Conservation (phyloP, 2,113 vertebrate species). For the Phrynosoma platyrhinos region DNA sequence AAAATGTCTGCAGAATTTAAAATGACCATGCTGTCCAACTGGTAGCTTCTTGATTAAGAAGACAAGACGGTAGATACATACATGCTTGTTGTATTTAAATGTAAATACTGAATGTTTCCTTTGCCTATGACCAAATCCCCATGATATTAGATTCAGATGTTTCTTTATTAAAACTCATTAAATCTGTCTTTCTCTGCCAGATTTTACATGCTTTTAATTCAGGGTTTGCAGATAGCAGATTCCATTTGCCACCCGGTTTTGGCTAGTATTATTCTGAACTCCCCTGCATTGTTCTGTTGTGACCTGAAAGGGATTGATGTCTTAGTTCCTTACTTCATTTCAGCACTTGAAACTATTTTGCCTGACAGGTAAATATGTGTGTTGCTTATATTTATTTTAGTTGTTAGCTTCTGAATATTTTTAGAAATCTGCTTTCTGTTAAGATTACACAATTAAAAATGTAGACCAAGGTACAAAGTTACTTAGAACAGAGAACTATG, state of each 20-base stretch:
- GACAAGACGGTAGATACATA: neutral
- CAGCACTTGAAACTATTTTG: constrained; percentile 94
- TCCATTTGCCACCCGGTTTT: constrained; percentile 93
- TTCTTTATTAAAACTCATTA: constrained; percentile 67
- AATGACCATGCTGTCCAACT: neutral
- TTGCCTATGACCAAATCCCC: constrained; percentile 32
- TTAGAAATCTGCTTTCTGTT: neutral
- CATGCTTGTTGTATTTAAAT: neutral
- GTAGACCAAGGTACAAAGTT: neutral
- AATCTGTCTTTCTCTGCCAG: constrained; percentile 82
- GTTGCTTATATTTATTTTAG: constrained; percentile 28
- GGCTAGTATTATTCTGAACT: constrained; percentile 95
- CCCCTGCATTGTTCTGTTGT: constrained; percentile 93
- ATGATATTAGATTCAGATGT: constrained; percentile 34
- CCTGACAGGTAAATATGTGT: constrained; percentile 89
- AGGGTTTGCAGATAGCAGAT: constrained; percentile 96
- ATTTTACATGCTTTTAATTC: constrained; percentile 99
- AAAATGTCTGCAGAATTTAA: neutral
- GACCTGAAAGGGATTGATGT: constrained; percentile 97
- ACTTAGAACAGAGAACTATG: neutral
- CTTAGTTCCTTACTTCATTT: constrained; percentile 96
- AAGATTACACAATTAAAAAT: neutral
- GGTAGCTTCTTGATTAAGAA: neutral
- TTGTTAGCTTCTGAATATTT: neutral
- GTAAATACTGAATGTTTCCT: constrained; percentile 31